These are phyloP conservation scores for Helarctos malayanus DNA, from an alignment of 2,797 vertebrate genomes.

Conservation along the genomic window DNA sequence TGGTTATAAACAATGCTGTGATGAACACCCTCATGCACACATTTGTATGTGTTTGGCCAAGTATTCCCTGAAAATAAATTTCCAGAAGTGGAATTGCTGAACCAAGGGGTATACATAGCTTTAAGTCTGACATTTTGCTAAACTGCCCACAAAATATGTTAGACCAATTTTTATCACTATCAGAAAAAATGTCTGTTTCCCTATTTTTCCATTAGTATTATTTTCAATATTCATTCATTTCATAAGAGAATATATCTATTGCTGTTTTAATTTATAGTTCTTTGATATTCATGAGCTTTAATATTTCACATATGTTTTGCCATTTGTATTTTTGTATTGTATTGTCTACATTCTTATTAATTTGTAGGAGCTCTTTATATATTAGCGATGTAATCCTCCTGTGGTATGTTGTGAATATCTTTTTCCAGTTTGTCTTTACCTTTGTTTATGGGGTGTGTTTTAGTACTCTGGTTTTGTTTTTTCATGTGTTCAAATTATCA, in stretches of 20 bases:
- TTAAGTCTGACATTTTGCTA: background rate
- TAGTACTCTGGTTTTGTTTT: conserved; percentile 37
- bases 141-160: conserved; percentile 10
- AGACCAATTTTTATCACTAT: conserved; percentile 8
- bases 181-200: conserved; percentile 32
- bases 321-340: conserved; percentile 15
- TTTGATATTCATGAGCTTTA: conserved; percentile 51
- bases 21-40: background rate
- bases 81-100: conserved; percentile 41
- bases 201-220: conserved; percentile 24
- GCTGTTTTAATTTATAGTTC: conserved; percentile 16
- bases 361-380: conserved; percentile 45
- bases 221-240: conserved; percentile 41
- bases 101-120: background rate
- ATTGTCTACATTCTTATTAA: conserved; percentile 11
- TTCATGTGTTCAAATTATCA: conserved; percentile 26
- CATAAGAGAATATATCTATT: conserved; percentile 9
- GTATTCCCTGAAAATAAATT: conserved; percentile 48
- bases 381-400: background rate
- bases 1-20: conserved; percentile 29
- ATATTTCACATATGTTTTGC: background rate
- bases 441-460: background rate
- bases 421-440: background rate
- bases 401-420: background rate
- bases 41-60: conserved; percentile 41